phyloP scores from a whole-genome alignment of 2,888 invertebrate genomes.

The Phyllotreta cruciferae region DNA sequence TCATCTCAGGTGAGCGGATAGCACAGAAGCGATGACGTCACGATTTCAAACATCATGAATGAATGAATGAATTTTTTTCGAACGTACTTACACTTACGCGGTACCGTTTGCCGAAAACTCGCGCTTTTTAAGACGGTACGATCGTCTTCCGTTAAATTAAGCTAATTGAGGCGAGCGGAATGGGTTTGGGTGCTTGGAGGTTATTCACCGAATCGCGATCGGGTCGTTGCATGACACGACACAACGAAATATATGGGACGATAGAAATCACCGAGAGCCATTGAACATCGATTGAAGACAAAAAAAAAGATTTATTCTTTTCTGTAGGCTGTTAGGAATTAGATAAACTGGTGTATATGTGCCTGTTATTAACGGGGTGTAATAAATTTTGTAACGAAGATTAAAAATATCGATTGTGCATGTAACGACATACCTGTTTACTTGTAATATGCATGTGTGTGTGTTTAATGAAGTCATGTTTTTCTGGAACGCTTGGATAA shows the following conservation, averaged over 20 bases:
- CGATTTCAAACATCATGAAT: no score
- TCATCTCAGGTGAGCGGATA: no score
- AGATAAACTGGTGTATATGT: no score
- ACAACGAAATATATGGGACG: conserved; percentile 9
- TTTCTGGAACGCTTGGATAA: conserved; percentile 16
- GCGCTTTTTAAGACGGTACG: background rate
- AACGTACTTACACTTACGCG: no score
- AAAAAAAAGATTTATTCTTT: conserved; percentile 1
- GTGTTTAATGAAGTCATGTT: background rate
- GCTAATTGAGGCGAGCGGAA: background rate
- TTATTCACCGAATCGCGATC: conserved; percentile 12
- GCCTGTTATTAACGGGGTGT: no score
- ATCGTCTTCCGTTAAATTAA: background rate
- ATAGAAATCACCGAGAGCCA: conserved; percentile 9
- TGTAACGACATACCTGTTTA: no score
- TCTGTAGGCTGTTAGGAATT: background rate
- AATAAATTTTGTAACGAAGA: no score
- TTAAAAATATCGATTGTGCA: no score
- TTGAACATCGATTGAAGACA: conserved; percentile 8
- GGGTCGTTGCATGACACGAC: conserved; percentile 12
- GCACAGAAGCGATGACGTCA: no score
- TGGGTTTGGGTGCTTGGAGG: conserved; percentile 3
- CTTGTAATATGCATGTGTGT: no score
- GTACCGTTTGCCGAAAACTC: background rate
- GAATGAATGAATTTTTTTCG: no score